Conservation (phyloP, 2,888 invertebrate species). For the Apodemia hepburni region DNA sequence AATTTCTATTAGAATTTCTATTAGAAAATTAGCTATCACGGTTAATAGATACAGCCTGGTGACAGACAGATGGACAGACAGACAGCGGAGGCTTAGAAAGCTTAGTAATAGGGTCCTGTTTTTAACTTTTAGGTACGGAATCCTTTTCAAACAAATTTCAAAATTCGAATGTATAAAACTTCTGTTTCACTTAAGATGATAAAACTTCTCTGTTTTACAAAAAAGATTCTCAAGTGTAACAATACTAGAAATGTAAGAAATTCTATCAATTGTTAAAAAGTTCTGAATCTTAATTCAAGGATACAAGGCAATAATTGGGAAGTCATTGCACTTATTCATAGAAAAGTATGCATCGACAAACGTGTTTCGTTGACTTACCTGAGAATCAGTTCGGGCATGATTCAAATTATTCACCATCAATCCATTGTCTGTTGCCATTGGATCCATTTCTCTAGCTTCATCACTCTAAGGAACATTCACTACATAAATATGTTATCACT, state of each 20-base stretch:
- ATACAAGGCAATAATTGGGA: slow-evolving; percentile 42
- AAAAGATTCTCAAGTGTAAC: not conserved
- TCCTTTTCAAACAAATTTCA: not conserved
- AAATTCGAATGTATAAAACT: not conserved
- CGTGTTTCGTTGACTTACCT: slow-evolving; percentile 74
- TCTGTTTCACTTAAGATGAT: not conserved
- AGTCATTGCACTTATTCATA: slow-evolving; percentile 73
- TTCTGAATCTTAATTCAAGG: not conserved
- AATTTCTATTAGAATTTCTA: no score
- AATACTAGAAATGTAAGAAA: not conserved
- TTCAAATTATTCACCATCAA: slow-evolving; percentile 75
- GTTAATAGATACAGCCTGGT: no score
- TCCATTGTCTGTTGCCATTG: slow-evolving; percentile 70
- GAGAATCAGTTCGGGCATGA: slow-evolving; percentile 74
- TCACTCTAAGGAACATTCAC: slow-evolving; percentile 40
- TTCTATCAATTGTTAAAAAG: not conserved
- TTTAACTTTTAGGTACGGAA: not conserved
- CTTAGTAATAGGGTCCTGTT: no score
- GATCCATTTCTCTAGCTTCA: slow-evolving; percentile 66
- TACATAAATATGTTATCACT: slow-evolving; percentile 21
- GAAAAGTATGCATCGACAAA: slow-evolving; percentile 66
- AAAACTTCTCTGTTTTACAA: not conserved
- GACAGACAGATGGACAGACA: no score
- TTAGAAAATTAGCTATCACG: no score
- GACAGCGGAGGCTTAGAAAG: no score